phyloP scores from a whole-genome alignment of 2,797 vertebrate species.

The Molossus molossus region DNA sequence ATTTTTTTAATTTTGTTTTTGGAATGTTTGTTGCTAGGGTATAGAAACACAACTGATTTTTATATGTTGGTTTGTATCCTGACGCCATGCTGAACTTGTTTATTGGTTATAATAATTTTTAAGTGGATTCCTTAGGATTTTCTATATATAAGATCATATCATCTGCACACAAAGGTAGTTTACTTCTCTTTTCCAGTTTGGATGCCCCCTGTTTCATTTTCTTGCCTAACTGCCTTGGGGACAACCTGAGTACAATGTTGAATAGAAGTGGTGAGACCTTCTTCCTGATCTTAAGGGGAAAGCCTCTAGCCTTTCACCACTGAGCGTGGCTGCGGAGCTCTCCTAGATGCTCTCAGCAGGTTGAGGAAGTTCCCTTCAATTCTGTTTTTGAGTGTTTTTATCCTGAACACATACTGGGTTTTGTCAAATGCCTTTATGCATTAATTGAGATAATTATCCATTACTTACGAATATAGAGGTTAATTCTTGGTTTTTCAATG shows the following conservation, averaged over 20 bases:
- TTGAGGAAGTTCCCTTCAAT: neutral
- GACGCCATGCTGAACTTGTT: neutral
- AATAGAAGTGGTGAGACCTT: neutral
- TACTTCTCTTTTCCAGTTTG: neutral
- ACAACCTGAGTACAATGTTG: neutral
- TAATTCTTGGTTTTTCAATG: neutral
- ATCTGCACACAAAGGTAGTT: neutral
- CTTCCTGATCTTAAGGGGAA: neutral
- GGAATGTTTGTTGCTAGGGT: neutral
- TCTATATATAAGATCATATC: neutral
- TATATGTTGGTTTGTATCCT: neutral
- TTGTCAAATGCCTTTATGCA: neutral
- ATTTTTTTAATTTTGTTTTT: conserved; percentile 10
- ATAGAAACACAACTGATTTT: neutral
- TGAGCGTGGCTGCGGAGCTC: neutral
- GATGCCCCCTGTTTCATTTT: conserved; percentile 22
- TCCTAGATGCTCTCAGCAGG: neutral
- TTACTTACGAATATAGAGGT: neutral
- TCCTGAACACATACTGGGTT: neutral
- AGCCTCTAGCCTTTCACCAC: neutral
- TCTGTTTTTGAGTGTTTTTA: neutral
- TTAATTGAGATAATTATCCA: neutral
- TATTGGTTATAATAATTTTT: neutral
- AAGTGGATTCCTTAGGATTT: neutral
- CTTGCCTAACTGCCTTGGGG: neutral